A percentile compares a stretch with the other conserved stretches of the same genome.
Evolutionary conservation across 2,113 vertebrate species (phyloP).

Genomic region (Cathartes aura): DNA sequence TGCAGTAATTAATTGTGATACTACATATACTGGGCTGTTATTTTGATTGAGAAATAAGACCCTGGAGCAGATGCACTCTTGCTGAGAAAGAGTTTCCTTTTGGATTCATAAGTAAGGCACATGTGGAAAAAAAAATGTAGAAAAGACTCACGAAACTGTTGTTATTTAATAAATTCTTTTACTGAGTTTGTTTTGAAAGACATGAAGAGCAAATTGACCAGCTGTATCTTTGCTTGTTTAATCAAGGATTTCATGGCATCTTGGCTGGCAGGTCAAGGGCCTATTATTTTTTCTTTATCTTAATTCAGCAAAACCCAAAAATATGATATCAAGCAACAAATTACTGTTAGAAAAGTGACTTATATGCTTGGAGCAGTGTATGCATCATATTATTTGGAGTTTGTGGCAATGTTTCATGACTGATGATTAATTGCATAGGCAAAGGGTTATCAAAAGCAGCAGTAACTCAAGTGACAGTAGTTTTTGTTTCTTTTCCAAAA

Average conservation of each 20-base stretch:
- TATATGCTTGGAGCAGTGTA: background rate
- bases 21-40: background rate
- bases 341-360: background rate
- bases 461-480: background rate
- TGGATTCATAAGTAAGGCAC: background rate
- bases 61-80: background rate
- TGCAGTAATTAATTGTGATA: background rate
- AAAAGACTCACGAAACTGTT: background rate
- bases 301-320: background rate
- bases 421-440: background rate
- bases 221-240: background rate
- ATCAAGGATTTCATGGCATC: background rate
- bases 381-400: background rate
- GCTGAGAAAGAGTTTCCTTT: background rate
- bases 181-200: background rate
- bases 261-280: background rate
- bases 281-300: background rate
- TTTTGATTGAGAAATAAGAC: background rate
- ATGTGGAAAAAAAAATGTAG: background rate
- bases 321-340: background rate
- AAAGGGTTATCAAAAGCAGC: background rate
- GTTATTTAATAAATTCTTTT: background rate
- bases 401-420: background rate
- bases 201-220: background rate
- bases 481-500: slow-evolving; percentile 5